A percentile compares a stretch with the other conserved stretches of the same genome.
phyloP scores from a whole-genome alignment of 2,113 vertebrate species.

The Syngnathus floridae region DNA sequence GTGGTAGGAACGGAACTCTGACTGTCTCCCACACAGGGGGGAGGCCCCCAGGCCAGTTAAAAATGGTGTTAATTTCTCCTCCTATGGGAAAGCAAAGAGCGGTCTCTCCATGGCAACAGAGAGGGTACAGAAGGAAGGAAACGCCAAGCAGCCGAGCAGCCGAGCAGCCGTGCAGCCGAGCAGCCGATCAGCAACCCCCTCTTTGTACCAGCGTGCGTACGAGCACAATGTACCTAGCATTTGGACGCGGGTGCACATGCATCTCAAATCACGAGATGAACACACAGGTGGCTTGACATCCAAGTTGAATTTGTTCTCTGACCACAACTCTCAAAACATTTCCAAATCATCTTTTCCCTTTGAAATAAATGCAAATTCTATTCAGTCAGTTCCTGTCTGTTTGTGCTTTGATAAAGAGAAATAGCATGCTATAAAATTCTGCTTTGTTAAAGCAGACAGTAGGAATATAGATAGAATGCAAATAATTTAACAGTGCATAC shows the following conservation, averaged over 20 bases:
- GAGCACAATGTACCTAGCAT: constrained; percentile 25
- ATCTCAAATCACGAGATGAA: constrained; percentile 4
- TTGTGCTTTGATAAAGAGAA: not conserved
- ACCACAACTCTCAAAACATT: not conserved
- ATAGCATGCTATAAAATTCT: not conserved
- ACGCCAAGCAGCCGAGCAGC: constrained; percentile 58
- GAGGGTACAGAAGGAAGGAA: constrained; percentile 75
- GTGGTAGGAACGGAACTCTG: constrained; percentile 54
- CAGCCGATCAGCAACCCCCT: constrained; percentile 68
- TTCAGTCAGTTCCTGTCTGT: not conserved
- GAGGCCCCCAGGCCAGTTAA: constrained; percentile 76
- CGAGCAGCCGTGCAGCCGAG: no score
- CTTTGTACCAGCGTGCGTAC: constrained; percentile 48
- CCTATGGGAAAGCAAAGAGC: constrained; percentile 78
- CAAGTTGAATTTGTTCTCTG: not conserved
- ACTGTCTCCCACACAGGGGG: constrained; percentile 69
- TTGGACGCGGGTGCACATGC: constrained; percentile 16
- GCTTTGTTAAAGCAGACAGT: not conserved
- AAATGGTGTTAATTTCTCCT: constrained; percentile 81
- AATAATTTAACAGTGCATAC: not conserved
- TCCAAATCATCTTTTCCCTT: not conserved
- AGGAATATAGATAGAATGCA: not conserved
- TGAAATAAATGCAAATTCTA: not conserved
- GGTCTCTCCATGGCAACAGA: constrained; percentile 79
- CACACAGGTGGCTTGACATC: not conserved